Evolutionary conservation across 2,888 invertebrate genomes (phyloP), one percentile per base, ranked within the genome.

Genomic region (Pristionchus japonicus): DNA sequence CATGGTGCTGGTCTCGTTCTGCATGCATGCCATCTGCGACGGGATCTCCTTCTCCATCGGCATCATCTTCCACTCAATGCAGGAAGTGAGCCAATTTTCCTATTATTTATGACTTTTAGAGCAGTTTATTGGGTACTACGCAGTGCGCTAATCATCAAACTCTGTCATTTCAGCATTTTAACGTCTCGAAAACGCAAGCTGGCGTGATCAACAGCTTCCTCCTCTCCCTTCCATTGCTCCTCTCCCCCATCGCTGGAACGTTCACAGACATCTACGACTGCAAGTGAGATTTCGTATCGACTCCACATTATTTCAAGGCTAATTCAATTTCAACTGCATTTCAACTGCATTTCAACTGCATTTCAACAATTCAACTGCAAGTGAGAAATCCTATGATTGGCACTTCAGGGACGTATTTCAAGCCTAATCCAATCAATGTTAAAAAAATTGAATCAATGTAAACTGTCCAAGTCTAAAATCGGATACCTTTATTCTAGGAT

Each of bases 31-130:
- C 90, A 97, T 98, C 93, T 97, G 97, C 67, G 98, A 98, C 95
- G 98, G 98, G 3, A 96, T 97, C 91, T 97, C 97, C 0, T 97
- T 97, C 95, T 97, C 97, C 90, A 98, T 98, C 95, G 98, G 98
- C 88, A 97, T 98, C 7, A 96, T 98, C 93, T 97, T 96, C 95
- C 96, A 97, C 3, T 97, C 97, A 94, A 97, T 98, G 93, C 95
- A 97, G 88, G 57, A 85, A 31, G 91, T 91, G 15, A 4, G 80
- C 7, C 96, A 96, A 13, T 37, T 23, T 74, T 43, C 20, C 74
- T 40, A 13, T 74, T 23, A 77, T n/a, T 80, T 47, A 47, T 27
- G 0, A 31, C 31, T 17, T 40, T 6, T 37, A 37, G 9, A 49
- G 49, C 20, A 43, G 7, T 6, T 52, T 83, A 52, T 52, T n/a